Evolutionary conservation across 2,113 vertebrate species (phyloP), one percentile per base, ranked within the genome.

Genomic region (Mustela nigripes): DNA sequence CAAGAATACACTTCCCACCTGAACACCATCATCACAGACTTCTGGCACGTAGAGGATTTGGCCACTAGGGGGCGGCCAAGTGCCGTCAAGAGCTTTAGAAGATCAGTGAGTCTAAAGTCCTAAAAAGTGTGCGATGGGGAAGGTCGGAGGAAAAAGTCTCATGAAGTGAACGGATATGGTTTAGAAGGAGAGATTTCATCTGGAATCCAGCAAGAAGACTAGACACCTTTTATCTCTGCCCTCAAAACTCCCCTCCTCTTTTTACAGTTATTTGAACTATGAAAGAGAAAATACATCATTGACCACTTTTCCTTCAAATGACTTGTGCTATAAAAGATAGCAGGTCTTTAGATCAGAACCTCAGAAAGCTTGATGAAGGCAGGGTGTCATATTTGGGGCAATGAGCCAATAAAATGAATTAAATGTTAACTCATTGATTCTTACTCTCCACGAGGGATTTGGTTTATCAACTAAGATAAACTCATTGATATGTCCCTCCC

Each of bases 281-380:
- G 83, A 94, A 94, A 79, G 15, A 45, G 45, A 81, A 86, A 79
- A 92, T 33, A 63, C 7, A 33, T 58, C 45, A 62, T 28, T 67
- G 73, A 19, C 39, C 3, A 21, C 9, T 36, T 79, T 76, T 24
- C 28, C 33, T 14, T 71, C 42, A 89, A n/a, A 67, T 65, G 88
- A 69, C 26, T 50, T 88, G 42, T 63, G 60, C 48, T 84, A 56
- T n/a, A 26, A 22, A 95, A 80, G 36, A 67, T 36, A 62, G 31
- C 28, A 90, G 11, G 56, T 87, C 78, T 91, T 92, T 87, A 86
- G 80, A 67, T 82, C 14, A 89, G 76, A 92, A 95, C 82, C 26
- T 82, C 89, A 83, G 39, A 86, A 89, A 89, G 50, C 63, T 82
- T 73, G 48, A 50, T 45, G 45, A 94, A 94, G 65, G 91, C 78